phyloP scores from a whole-genome alignment of 2,113 vertebrate genomes.

The Malurus alboscapulatus region DNA sequence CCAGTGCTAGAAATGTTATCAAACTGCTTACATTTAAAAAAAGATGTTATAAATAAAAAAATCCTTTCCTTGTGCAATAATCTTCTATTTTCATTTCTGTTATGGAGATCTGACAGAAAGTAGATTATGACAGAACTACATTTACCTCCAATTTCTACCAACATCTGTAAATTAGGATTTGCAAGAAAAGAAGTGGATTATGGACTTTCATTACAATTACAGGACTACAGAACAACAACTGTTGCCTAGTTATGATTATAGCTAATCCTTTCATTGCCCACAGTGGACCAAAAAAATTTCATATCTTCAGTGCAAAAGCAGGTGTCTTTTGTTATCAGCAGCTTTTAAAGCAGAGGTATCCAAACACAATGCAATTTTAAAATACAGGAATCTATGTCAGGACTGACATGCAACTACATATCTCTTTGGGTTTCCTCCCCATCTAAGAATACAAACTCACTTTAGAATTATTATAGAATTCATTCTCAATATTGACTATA shows the following conservation, averaged over 20 bases:
- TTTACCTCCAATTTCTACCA: slow-evolving; percentile 27
- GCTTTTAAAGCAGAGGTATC: neutral
- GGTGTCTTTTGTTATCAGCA: neutral
- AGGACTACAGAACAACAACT: slow-evolving; percentile 37
- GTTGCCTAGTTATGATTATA: slow-evolving; percentile 37
- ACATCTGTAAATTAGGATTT: slow-evolving; percentile 68
- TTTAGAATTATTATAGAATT: neutral
- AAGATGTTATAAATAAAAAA: neutral
- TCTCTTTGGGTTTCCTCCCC: neutral
- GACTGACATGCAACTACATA: neutral
- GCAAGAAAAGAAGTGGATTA: slow-evolving; percentile 56
- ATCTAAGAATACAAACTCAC: neutral
- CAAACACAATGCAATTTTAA: neutral
- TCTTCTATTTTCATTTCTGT: slow-evolving; percentile 55
- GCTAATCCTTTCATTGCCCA: slow-evolving; percentile 42
- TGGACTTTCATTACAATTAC: slow-evolving; percentile 58
- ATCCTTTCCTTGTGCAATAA: slow-evolving; percentile 33
- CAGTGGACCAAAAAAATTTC: neutral
- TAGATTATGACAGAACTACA: slow-evolving; percentile 39
- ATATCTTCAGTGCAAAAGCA: neutral
- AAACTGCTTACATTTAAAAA: slow-evolving; percentile 22
- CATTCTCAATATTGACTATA: neutral
- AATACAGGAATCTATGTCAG: neutral
- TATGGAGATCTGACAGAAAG: slow-evolving; percentile 30
- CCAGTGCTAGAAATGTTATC: slow-evolving; percentile 16